Base-by-base conservation (phyloP, 1,140 invertebrate genomes). In the Drosophila oshimai region DNA sequence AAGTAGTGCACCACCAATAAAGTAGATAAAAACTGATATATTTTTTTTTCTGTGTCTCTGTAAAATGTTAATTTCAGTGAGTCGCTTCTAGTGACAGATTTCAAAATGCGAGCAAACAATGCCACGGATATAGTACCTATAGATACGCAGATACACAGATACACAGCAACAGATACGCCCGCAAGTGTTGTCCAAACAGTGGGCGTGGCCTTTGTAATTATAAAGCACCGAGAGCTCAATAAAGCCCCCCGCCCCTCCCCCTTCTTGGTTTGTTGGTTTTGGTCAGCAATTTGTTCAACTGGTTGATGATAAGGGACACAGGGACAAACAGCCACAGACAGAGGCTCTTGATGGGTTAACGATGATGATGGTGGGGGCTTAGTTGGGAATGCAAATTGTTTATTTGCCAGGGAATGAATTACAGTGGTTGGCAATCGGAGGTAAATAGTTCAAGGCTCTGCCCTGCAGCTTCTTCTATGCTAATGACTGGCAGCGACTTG, bases 371-470 rank as follows among this genome's bases (percentile, higher is more conserved):
- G 54, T 13, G 51, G 46, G 37, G 55, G 29, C 46, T 64, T 81
- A 81, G 81, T 86, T 86, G 44, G 64, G 55, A 86, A 84, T 86
- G 80, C 80, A 84, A 84, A 84, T 84, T 84, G 80, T 86, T 86
- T 84, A 80, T 86, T 83, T 86, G 75, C 71, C 54, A 29, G 47
- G 36, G 62, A 69, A 50, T 46, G 46, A 74, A 50, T 54, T 47
- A 83, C 78, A 65, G 78, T 77, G 61, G 78, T 76, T 54, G 39
- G 7, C 36, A 58, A 44, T 60, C 45, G 45, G 33, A 69, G 44
- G 26, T 24, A 37, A 65, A 47, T 64, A 47, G 37, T 33, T 61
- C 55, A 61, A 72, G 55, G 68, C 45, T 37, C 24, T 37, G 24
- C 31, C 39, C 12, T 10, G 26, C 44, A 15, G 49, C 34, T 33